phyloP scores from a whole-genome alignment of 1,140 invertebrate species.

The Anagrus nilaparvatae region DNA sequence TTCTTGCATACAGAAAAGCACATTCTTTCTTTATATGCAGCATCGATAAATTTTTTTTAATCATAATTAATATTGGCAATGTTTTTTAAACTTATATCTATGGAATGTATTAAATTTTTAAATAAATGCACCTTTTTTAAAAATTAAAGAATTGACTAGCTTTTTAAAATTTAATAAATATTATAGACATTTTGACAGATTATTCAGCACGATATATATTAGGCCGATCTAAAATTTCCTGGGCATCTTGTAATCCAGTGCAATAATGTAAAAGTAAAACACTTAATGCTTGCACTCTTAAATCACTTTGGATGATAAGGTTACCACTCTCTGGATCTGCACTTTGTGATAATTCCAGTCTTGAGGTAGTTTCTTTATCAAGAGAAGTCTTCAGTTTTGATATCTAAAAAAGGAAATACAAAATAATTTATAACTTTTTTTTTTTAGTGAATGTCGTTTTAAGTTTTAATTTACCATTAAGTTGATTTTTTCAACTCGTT shows the following conservation, averaged over 20 bases:
- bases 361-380: conserved; percentile 49
- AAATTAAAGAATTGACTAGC: too few species aligned
- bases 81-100: too few species aligned
- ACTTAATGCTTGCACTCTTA: conserved; percentile 67
- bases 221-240: conserved; percentile 31
- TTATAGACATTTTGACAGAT: too few species aligned
- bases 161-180: too few species aligned
- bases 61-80: too few species aligned
- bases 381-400: conserved; percentile 62
- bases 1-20: too few species aligned
- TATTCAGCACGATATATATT: too few species aligned
- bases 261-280: conserved; percentile 79
- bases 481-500: conserved; percentile 57
- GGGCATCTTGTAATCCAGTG: conserved; percentile 61
- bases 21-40: too few species aligned
- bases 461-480: conserved; percentile 45
- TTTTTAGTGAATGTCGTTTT: not conserved
- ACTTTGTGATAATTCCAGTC: conserved; percentile 32
- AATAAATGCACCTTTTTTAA: too few species aligned
- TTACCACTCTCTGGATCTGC: conserved; percentile 44
- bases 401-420: conserved; percentile 45
- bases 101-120: too few species aligned
- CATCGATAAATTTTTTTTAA: too few species aligned
- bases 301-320: conserved; percentile 54
- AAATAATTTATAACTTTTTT: conserved; percentile 1